These are phyloP conservation scores for Chloroceryle inda DNA, from an alignment of 2,797 vertebrate genomes.

Conservation along the genomic window DNA sequence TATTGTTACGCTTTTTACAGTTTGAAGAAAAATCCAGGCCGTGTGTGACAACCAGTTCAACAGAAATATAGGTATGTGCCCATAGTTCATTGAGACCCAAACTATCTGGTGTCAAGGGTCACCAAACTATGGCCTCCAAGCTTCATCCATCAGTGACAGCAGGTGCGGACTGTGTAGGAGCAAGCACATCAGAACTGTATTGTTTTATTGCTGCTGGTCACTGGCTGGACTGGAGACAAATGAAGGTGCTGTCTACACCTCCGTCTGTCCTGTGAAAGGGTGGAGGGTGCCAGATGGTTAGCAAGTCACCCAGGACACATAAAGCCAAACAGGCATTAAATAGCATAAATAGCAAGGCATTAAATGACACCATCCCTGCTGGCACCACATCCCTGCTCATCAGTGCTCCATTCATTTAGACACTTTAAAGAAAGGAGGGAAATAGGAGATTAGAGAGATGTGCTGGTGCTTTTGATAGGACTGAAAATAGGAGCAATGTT, in stretches of 20 bases:
- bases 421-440: constrained; percentile 56
- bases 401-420: constrained; percentile 57
- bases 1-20: background rate
- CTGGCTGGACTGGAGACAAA: background rate
- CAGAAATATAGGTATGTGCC: background rate
- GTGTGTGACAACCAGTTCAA: background rate
- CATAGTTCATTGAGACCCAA: background rate
- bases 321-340: constrained; percentile 62
- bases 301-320: constrained; percentile 62
- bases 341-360: constrained; percentile 45
- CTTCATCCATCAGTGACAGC: background rate
- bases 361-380: constrained; percentile 63
- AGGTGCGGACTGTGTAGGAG: background rate
- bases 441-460: constrained; percentile 65
- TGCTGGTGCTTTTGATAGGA: constrained; percentile 69
- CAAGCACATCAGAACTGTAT: background rate
- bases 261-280: constrained; percentile 20
- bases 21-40: constrained; percentile 5
- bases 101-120: background rate
- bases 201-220: constrained; percentile 17
- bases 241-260: constrained; percentile 38
- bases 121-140: background rate
- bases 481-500: constrained; percentile 49
- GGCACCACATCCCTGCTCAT: constrained; percentile 63
- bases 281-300: constrained; percentile 54